Evolutionary conservation across 2,113 vertebrate species (phyloP).

Genomic region (Oophaga pumilio): DNA sequence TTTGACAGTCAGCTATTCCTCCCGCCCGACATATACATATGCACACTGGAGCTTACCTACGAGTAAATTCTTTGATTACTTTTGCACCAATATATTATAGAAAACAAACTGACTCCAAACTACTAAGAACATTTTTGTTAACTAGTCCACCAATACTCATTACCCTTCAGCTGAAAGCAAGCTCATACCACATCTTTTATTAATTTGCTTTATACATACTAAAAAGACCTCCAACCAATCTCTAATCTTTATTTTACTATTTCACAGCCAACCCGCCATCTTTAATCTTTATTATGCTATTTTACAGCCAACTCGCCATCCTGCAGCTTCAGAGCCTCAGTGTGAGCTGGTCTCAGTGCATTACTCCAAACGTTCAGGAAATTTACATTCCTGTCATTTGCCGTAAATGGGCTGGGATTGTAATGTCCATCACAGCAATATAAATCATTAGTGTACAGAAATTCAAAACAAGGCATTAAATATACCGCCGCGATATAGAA

Average conservation of each 20-base stretch:
- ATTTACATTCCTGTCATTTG: constrained; percentile 15
- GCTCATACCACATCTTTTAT: not conserved
- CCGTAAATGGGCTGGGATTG: not conserved
- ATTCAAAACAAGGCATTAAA: constrained; percentile 1
- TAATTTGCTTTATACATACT: not conserved
- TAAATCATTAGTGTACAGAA: constrained; percentile 14
- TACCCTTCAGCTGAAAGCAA: constrained; percentile 9
- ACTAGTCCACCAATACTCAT: not conserved
- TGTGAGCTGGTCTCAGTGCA: not conserved
- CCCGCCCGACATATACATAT: too few species aligned
- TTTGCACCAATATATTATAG: not conserved
- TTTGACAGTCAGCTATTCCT: too few species aligned
- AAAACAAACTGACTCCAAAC: not conserved
- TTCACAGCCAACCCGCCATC: not conserved
- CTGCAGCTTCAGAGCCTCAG: constrained; percentile 20
- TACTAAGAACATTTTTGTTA: not conserved
- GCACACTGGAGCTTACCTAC: not conserved
- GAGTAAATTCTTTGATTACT: not conserved
- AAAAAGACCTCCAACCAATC: not conserved
- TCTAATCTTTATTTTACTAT: not conserved
- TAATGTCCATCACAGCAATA: constrained; percentile 19
- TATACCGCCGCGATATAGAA: not conserved
- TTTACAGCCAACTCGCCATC: not conserved
- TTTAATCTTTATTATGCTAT: not conserved
- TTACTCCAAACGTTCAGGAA: not conserved